Evolutionary conservation across 2,113 vertebrate species (phyloP).

Genomic region (Heterochromis multidens): DNA sequence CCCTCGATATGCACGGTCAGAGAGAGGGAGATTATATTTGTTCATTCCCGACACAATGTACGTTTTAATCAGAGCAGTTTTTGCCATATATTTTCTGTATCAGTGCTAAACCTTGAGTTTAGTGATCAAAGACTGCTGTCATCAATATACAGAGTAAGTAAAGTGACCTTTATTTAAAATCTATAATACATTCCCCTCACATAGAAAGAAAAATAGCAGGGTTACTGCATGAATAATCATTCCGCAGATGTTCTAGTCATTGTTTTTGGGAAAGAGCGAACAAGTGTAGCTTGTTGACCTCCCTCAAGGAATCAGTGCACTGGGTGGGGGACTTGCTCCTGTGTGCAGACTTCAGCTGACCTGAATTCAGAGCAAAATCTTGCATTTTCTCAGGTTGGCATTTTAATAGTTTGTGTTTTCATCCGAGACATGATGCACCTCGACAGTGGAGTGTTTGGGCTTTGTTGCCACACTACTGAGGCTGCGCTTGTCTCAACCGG

Average conservation of each 20-base stretch:
- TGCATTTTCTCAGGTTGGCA: background rate
- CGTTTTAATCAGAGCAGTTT: background rate
- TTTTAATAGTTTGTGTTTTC: slow-evolving; percentile 21
- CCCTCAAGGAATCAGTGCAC: background rate
- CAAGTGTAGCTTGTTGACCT: background rate
- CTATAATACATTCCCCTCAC: background rate
- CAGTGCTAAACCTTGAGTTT: background rate
- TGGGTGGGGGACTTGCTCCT: background rate
- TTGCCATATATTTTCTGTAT: background rate
- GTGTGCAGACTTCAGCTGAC: background rate
- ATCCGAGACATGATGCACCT: background rate
- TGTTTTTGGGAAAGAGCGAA: background rate
- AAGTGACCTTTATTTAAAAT: slow-evolving; percentile 1
- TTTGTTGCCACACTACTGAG: slow-evolving; percentile 31
- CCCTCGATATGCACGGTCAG: background rate
- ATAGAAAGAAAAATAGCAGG: background rate
- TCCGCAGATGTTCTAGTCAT: background rate
- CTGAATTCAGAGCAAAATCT: background rate
- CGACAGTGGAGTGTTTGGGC: slow-evolving; percentile 20
- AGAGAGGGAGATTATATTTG: background rate
- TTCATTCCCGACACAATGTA: background rate
- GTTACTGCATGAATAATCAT: background rate
- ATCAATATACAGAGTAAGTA: background rate
- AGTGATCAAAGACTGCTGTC: background rate
- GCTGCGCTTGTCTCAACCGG: slow-evolving; percentile 7